These are phyloP conservation scores for Oligia strigilis DNA, from an alignment of 2,888 invertebrate genomes.

Conservation along the genomic window DNA sequence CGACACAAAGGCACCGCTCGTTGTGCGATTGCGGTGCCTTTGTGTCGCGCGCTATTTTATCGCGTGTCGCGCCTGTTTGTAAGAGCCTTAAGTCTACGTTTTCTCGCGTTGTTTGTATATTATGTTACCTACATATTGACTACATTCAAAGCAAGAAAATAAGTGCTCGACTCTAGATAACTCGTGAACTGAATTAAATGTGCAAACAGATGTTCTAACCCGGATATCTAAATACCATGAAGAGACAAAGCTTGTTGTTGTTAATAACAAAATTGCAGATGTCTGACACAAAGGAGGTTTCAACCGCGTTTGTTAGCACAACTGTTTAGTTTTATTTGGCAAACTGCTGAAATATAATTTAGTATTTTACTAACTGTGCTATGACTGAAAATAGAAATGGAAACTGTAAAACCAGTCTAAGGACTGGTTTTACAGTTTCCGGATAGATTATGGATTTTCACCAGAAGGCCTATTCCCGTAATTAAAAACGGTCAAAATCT, in stretches of 20 bases:
- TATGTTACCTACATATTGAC: background rate
- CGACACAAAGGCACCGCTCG: no score
- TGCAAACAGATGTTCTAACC: constrained; percentile 34
- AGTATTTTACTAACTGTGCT: background rate
- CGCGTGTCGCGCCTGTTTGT: no score
- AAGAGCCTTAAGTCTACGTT: background rate
- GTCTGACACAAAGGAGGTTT: constrained; percentile 29
- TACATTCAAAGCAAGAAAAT: constrained; percentile 16
- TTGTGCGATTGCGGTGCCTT: no score
- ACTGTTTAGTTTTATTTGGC: background rate
- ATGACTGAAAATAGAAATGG: no score
- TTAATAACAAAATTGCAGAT: constrained; percentile 44
- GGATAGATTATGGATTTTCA: background rate
- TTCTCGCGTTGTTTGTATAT: background rate
- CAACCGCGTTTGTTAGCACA: constrained; percentile 12
- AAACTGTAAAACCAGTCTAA: no score
- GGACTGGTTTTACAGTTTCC: background rate
- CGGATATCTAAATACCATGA: constrained; percentile 48
- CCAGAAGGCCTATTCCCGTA: background rate
- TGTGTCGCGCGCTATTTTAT: no score
- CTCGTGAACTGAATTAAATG: constrained; percentile 44
- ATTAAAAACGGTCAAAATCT: background rate
- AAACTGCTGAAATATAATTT: background rate
- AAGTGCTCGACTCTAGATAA: constrained; percentile 29
- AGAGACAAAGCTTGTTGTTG: constrained; percentile 33